Conservation (phyloP, 1,140 invertebrate species). For the Aphelinus atriplicis region DNA sequence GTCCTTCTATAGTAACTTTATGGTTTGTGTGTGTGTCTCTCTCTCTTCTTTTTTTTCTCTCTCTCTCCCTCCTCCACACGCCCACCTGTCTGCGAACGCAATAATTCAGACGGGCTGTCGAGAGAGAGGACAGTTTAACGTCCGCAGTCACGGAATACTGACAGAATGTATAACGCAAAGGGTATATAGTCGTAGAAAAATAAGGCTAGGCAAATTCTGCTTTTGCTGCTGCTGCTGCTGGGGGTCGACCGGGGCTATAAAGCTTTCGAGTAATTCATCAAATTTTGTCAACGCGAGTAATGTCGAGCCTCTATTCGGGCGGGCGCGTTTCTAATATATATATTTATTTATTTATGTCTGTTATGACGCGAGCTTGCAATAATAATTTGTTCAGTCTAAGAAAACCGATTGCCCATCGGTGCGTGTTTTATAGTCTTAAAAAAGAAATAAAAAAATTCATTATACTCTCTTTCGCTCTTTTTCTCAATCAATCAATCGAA, state of each 20-base stretch:
- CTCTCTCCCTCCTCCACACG: not conserved
- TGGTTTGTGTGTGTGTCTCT: not conserved
- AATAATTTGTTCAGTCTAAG: slow-evolving; percentile 32
- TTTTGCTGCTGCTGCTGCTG: no score
- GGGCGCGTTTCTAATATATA: no score
- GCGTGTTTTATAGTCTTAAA: not conserved
- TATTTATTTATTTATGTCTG: no score
- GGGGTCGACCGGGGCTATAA: slow-evolving; percentile 44
- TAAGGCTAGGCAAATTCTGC: slow-evolving; percentile 57
- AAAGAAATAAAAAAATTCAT: slow-evolving; percentile 33
- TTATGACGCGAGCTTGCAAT: no score
- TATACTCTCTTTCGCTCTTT: not conserved
- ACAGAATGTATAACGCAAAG: slow-evolving; percentile 51
- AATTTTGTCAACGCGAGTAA: no score
- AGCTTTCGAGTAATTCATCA: not conserved
- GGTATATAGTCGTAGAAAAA: slow-evolving; percentile 57
- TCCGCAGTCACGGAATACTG: slow-evolving; percentile 51
- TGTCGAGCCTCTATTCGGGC: slow-evolving; percentile 12
- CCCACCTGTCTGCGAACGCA: not conserved
- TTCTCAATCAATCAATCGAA: not conserved
- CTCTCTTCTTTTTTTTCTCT: no score
- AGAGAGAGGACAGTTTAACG: not conserved
- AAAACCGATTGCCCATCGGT: slow-evolving; percentile 30
- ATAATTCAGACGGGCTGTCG: not conserved
- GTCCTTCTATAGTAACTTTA: slow-evolving; percentile 22